Percentiles rank a stretch among this genome's conserved stretches.
Conservation (phyloP, 2,113 vertebrate species). For the Dinomys branickii region DNA sequence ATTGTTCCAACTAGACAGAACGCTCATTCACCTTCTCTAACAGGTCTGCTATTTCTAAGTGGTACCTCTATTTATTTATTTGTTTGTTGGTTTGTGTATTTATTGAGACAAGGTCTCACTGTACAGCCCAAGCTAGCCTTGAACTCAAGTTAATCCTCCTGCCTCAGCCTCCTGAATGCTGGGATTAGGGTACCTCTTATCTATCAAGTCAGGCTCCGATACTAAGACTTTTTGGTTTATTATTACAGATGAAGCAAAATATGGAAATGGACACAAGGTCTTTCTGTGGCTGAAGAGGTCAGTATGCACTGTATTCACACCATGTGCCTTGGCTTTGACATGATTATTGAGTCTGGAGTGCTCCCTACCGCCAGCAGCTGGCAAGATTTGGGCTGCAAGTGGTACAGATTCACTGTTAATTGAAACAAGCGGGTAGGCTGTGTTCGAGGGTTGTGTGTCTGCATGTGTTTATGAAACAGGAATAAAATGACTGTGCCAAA, state of each 20-base stretch:
- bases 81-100: neutral
- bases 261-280: neutral
- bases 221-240: neutral
- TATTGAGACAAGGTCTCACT: neutral
- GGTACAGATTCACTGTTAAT: conserved; percentile 45
- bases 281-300: neutral
- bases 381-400: conserved; percentile 33
- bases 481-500: conserved; percentile 46
- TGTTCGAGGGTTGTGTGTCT: neutral
- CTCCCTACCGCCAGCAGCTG: neutral
- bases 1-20: neutral
- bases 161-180: neutral
- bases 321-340: neutral
- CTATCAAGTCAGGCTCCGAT: neutral
- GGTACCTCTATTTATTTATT: neutral
- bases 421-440: conserved; percentile 18
- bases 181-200: neutral
- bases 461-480: neutral
- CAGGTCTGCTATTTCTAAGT: neutral
- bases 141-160: neutral
- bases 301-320: neutral
- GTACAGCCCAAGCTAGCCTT: neutral
- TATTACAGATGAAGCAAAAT: conserved; percentile 10
- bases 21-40: neutral
- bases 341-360: neutral